Percentiles rank a stretch among this genome's conserved stretches.
phyloP scores from a whole-genome alignment of 2,797 vertebrate species.

The Gymnodraco acuticeps region DNA sequence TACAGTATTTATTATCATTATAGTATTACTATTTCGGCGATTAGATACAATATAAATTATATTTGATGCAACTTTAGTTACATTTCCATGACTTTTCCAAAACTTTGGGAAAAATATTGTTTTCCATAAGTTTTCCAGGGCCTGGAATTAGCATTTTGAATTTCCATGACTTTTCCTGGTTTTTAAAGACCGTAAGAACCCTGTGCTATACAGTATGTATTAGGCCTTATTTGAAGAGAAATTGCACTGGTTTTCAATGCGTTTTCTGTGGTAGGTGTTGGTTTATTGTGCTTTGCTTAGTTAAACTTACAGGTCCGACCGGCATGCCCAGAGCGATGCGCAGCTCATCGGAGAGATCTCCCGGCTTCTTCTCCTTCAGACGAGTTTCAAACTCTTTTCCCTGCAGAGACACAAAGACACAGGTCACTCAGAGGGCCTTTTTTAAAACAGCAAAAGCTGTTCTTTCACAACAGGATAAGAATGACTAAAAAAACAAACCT shows the following conservation, averaged over 20 bases:
- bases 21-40: too few relatives aligned
- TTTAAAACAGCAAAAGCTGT: background rate
- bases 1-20: too few relatives aligned
- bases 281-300: background rate
- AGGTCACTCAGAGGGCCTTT: background rate
- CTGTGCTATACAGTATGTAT: background rate
- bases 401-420: conserved; percentile 67
- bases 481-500: conserved; percentile 76
- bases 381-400: conserved; percentile 97
- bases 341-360: conserved; percentile 93
- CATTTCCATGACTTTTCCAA: too few relatives aligned
- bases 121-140: too few relatives aligned
- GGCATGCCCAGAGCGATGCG: conserved; percentile 95
- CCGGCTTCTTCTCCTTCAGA: conserved; percentile 95
- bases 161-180: too few relatives aligned
- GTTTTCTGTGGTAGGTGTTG: background rate
- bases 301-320: conserved; percentile 88
- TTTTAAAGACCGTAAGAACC: too few relatives aligned
- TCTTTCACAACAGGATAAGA: background rate
- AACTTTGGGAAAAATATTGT: too few relatives aligned
- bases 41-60: too few relatives aligned
- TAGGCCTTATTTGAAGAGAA: background rate
- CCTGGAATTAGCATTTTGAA: too few relatives aligned
- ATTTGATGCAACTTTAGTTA: too few relatives aligned
- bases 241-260: background rate